Conservation (phyloP, 2,888 invertebrate species). For the Eubasilissa splendida region DNA sequence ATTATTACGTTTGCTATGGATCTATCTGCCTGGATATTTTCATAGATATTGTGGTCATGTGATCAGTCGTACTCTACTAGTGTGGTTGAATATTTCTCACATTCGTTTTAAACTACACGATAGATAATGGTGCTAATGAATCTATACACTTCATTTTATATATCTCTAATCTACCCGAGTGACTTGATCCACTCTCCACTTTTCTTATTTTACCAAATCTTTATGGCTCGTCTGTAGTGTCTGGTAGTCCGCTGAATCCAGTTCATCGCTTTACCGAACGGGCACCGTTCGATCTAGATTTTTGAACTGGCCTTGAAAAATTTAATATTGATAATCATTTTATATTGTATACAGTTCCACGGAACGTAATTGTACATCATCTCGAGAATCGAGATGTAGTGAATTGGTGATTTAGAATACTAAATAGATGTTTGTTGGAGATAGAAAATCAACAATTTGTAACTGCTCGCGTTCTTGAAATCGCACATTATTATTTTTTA, state of each 20-base stretch:
- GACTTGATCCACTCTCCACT: neutral
- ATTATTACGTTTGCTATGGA: no score
- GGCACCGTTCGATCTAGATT: constrained; percentile 45
- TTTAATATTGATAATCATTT: constrained; percentile 34
- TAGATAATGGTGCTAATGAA: no score
- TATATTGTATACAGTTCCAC: constrained; percentile 9
- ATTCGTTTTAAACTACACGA: no score
- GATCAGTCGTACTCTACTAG: no score
- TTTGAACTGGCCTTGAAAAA: constrained; percentile 39
- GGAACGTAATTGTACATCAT: constrained; percentile 41
- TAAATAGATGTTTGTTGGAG: constrained; percentile 15
- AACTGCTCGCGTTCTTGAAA: neutral
- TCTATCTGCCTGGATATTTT: no score
- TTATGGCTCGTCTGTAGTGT: constrained; percentile 5
- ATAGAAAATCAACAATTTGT: neutral
- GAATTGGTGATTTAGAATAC: constrained; percentile 32
- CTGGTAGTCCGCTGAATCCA: neutral
- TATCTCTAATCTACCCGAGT: no score
- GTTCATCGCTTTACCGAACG: neutral
- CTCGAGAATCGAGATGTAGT: constrained; percentile 5
- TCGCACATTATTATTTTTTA: no score
- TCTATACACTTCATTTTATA: no score
- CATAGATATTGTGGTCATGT: no score
- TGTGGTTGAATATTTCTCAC: no score
- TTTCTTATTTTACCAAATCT: neutral